Base-by-base conservation (phyloP, 2,797 vertebrate genomes). In the Nannoperca obscura region DNA sequence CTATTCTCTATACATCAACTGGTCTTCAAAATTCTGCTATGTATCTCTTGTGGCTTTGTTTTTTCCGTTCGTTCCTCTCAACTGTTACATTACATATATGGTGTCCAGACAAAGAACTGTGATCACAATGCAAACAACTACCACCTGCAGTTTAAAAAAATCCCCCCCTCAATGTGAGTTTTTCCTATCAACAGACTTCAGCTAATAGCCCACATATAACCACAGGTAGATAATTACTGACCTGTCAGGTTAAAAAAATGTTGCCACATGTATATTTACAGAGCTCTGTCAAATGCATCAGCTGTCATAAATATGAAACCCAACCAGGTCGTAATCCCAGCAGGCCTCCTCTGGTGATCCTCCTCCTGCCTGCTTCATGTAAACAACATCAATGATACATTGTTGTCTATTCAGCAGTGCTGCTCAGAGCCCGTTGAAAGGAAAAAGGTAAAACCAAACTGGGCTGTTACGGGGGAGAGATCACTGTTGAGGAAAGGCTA, bases 281-380 rank as follows among this genome's bases (percentile, higher is more conserved):
- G 57, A 71, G 60, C 40, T 71, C 8, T 15, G 47, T 67, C 24
- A 55, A 76, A 81, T 44, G 40, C 71, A 60, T 77, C 71, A 60
- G 47, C 53, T 65, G 49, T 58, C 81, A 84, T 90, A 78, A 88
- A 86, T 86, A 69, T 78, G 67, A 89, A 81, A 80, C 22, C 57
- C n/a, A 54, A 10, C 44, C 32, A 44, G 63, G 83, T 81, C 17
- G 61, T 86, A 91, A 93, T 87, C 78, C 65, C 85, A 90, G 88
- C 53, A 2, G 90, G 80, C 58, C 46, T 73, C 76, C 70, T 34
- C 64, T n/a, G 54, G 17, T 47, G 50, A 65, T 44, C 66, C 74
- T 69, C 82, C 87, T 86, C 60, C 71, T 66, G 53, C 72, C 54
- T 61, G 61, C 47, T 38, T 36, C 42, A 71, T 73, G 50, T 57